Conservation (phyloP, 2,797 vertebrate genomes). For the Neomorphus geoffroyi region DNA sequence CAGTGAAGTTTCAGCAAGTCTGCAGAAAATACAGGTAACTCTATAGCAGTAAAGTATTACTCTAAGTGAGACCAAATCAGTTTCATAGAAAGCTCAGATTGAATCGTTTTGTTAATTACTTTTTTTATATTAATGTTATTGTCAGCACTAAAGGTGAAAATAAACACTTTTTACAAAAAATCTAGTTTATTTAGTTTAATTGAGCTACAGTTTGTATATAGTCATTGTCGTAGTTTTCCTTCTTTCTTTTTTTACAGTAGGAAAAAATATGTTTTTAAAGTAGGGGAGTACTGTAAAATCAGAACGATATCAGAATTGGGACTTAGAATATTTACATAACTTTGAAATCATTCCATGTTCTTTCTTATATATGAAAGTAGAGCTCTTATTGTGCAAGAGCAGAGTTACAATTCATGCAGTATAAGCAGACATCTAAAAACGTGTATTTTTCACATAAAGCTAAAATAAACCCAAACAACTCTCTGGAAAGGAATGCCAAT, state of each 20-base stretch:
- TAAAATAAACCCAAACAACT: not conserved
- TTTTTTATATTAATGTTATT: not conserved
- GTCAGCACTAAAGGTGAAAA: not conserved
- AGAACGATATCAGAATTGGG: rapidly evolving
- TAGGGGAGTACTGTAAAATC: not conserved
- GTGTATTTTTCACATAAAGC: not conserved
- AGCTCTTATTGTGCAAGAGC: not conserved
- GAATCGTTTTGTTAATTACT: not conserved
- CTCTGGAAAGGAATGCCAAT: not conserved
- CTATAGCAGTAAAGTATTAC: not conserved
- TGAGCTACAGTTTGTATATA: not conserved
- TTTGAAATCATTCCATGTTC: no score
- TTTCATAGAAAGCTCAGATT: not conserved
- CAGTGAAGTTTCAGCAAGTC: slow-evolving; percentile 83
- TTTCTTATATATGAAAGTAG: not conserved
- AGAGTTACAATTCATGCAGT: not conserved
- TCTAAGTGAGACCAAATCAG: not conserved
- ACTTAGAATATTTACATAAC: no score
- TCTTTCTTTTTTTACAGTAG: not conserved
- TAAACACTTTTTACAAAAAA: not conserved
- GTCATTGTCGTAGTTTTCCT: not conserved
- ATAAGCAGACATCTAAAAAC: not conserved
- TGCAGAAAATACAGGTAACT: slow-evolving; percentile 94
- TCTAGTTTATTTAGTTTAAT: not conserved
- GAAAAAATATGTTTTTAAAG: not conserved